These are phyloP conservation scores for Lochmaea capreae DNA, from an alignment of 2,888 invertebrate genomes.

Conservation along the genomic window DNA sequence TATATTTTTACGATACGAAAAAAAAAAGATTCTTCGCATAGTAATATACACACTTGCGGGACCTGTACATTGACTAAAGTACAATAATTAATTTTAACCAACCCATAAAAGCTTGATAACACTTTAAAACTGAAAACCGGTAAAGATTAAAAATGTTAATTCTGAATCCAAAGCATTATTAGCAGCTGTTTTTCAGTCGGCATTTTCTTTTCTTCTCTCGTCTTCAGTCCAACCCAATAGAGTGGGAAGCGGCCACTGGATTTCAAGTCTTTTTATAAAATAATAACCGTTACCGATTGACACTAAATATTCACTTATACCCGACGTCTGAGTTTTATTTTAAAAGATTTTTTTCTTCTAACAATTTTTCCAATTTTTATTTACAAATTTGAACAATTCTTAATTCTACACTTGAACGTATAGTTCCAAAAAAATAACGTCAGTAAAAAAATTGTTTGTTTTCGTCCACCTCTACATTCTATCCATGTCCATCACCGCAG, in stretches of 20 bases:
- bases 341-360: too few relatives aligned
- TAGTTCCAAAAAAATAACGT: not conserved
- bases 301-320: not conserved
- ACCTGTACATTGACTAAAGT: conserved; percentile 14
- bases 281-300: not conserved
- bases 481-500: conserved; percentile 34
- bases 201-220: conserved; percentile 22
- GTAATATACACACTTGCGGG: conserved; percentile 18
- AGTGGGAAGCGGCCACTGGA: not conserved
- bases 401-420: not conserved
- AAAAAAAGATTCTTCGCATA: not conserved
- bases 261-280: not conserved
- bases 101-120: conserved; percentile 32
- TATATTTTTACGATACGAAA: not conserved
- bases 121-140: conserved; percentile 34
- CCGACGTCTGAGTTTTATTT: too few relatives aligned
- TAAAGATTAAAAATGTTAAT: conserved; percentile 36
- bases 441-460: not conserved
- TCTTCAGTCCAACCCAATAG: conserved; percentile 18
- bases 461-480: conserved; percentile 19
- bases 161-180: conserved; percentile 34
- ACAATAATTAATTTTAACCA: conserved; percentile 28
- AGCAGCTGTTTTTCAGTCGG: conserved; percentile 34
- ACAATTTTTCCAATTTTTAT: too few relatives aligned
- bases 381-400: too few relatives aligned